phyloP scores from a whole-genome alignment of 2,888 invertebrate genomes.

The Dynastes tityus region DNA sequence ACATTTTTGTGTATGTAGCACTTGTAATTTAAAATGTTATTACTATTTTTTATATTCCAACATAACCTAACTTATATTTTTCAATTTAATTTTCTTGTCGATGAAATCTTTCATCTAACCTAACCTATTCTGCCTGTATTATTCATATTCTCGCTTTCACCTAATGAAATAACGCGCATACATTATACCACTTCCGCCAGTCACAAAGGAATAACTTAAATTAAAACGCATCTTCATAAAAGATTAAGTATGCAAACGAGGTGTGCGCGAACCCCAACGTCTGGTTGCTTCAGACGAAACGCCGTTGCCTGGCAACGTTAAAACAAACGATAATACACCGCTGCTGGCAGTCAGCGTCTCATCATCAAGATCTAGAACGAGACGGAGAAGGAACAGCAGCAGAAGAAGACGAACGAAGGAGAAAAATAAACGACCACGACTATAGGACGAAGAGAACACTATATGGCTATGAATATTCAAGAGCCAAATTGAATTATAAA shows the following conservation, averaged over 20 bases:
- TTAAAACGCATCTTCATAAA: slow-evolving; percentile 33
- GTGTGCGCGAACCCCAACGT: not conserved
- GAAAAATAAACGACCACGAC: slow-evolving; percentile 6
- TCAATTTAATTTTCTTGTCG: no score
- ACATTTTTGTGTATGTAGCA: no score
- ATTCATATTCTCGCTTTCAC: no score
- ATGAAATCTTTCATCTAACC: no score
- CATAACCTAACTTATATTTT: no score
- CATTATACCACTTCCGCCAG: slow-evolving; percentile 38
- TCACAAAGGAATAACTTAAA: slow-evolving; percentile 45
- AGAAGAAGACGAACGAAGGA: not conserved
- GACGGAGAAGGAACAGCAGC: not conserved
- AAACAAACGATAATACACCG: not conserved
- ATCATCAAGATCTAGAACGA: slow-evolving; percentile 22
- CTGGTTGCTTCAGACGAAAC: not conserved
- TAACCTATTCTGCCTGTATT: no score
- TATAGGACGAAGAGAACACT: not conserved
- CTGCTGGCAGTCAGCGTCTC: slow-evolving; percentile 10
- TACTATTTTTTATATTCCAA: no score
- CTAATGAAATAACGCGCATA: not conserved
- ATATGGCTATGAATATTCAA: slow-evolving; percentile 49
- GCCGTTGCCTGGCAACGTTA: not conserved
- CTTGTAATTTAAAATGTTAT: no score
- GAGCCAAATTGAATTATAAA: slow-evolving; percentile 50
- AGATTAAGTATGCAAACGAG: slow-evolving; percentile 46